These are phyloP conservation scores for Illadopsis cleaveri DNA, from an alignment of 2,113 vertebrate genomes.

Conservation along the genomic window DNA sequence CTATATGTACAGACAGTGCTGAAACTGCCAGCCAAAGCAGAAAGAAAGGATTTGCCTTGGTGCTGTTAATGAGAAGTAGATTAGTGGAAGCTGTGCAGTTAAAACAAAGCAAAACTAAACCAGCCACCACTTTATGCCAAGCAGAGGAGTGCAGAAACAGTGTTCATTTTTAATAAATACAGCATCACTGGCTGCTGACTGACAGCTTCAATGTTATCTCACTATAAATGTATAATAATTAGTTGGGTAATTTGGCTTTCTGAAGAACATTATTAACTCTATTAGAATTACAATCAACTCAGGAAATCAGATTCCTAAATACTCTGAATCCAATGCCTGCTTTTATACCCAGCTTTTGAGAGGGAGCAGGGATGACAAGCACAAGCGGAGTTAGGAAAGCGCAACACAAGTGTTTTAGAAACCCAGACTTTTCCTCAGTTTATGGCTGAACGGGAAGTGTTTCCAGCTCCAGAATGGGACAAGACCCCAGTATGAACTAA, in stretches of 20 bases:
- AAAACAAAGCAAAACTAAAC: background rate
- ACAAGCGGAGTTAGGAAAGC: fast-evolving
- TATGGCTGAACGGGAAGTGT: background rate
- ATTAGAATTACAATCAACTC: background rate
- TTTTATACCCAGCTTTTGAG: background rate
- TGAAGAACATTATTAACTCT: background rate
- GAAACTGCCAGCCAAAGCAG: slow-evolving; percentile 2
- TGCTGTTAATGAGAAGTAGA: background rate
- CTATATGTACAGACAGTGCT: background rate
- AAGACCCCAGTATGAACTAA: background rate
- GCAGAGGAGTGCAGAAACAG: background rate
- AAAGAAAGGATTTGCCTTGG: background rate
- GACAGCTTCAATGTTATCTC: background rate
- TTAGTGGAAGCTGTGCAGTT: slow-evolving; percentile 3
- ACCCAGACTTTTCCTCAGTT: background rate
- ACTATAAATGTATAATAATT: background rate
- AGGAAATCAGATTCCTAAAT: background rate
- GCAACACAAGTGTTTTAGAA: background rate
- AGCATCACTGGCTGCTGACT: background rate
- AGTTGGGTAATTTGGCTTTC: background rate
- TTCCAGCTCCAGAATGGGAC: background rate
- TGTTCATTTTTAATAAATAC: background rate
- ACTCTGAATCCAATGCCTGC: background rate
- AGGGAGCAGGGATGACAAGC: background rate
- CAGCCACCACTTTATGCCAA: background rate